Evolutionary conservation across 1,140 invertebrate genomes (phyloP).

Genomic region (Vollenhovia emeryi): DNA sequence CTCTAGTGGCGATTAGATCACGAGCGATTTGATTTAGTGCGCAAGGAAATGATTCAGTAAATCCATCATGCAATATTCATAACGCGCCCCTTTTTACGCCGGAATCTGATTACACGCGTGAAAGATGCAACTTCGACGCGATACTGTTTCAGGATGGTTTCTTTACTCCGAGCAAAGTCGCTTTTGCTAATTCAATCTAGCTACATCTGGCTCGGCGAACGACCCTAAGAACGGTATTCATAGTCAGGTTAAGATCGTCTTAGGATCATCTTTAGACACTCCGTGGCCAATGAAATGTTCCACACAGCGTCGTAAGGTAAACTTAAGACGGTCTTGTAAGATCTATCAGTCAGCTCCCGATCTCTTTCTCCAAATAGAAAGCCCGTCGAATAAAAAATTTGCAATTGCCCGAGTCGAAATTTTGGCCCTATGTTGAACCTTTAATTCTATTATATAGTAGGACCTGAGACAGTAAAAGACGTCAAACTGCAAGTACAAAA

Average conservation of each 20-base stretch:
- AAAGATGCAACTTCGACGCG: neutral
- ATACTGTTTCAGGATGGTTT: neutral
- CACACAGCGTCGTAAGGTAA: too few relatives aligned
- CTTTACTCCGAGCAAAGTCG: neutral
- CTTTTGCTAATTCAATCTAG: neutral
- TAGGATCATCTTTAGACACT: too few relatives aligned
- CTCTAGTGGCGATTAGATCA: neutral
- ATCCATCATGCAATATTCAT: neutral
- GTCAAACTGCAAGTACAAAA: too few relatives aligned
- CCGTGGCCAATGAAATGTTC: too few relatives aligned
- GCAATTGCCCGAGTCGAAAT: too few relatives aligned
- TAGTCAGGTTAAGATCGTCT: too few relatives aligned
- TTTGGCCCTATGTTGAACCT: too few relatives aligned
- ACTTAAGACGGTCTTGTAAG: too few relatives aligned
- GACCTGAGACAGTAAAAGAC: too few relatives aligned
- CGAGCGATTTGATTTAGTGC: neutral
- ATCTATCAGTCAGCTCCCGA: too few relatives aligned
- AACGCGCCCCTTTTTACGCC: neutral
- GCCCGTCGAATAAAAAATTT: neutral
- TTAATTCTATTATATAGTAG: too few relatives aligned
- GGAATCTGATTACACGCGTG: neutral
- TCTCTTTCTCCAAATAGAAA: neutral
- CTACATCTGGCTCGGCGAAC: neutral
- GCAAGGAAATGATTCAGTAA: neutral
- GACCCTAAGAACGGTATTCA: too few relatives aligned